These are phyloP conservation scores for Harpalus rubripes DNA, from an alignment of 2,888 invertebrate species.

Conservation along the genomic window DNA sequence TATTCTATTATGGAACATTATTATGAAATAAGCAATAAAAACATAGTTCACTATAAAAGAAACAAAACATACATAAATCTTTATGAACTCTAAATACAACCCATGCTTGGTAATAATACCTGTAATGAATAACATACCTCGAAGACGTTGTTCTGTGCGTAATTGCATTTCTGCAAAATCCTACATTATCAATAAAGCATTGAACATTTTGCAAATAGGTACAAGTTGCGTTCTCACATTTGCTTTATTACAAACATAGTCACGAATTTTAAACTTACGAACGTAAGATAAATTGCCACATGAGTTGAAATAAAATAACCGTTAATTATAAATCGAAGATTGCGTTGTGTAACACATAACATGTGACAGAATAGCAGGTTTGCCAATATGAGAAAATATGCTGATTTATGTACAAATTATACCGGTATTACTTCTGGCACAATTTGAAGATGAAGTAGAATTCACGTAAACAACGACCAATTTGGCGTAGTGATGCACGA, in stretches of 20 bases:
- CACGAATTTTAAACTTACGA: slow-evolving; percentile 1
- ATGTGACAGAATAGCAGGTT: neutral
- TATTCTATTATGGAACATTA: neutral
- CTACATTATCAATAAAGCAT: slow-evolving; percentile 15
- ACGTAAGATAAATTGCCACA: slow-evolving; percentile 1
- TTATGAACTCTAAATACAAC: slow-evolving; percentile 16
- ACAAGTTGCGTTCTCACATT: neutral
- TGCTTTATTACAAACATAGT: slow-evolving; percentile 20
- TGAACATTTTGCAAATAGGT: neutral
- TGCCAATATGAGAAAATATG: too few species aligned
- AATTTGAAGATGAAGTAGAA: too few species aligned
- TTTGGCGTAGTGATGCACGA: too few species aligned
- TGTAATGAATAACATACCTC: neutral
- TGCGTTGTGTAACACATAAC: neutral
- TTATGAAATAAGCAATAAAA: neutral
- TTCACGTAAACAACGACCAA: too few species aligned
- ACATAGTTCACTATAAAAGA: neutral
- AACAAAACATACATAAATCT: neutral
- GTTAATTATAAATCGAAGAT: slow-evolving; percentile 36
- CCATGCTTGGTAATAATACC: neutral
- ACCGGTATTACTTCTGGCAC: too few species aligned
- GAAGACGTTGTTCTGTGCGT: neutral
- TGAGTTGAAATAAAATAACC: slow-evolving; percentile 19
- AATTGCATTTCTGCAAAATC: slow-evolving; percentile 16
- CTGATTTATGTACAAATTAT: too few species aligned